Percentiles rank a stretch among this genome's conserved stretches.
Conservation (phyloP, 2,888 invertebrate genomes). For the Pseudococcus longispinus region DNA sequence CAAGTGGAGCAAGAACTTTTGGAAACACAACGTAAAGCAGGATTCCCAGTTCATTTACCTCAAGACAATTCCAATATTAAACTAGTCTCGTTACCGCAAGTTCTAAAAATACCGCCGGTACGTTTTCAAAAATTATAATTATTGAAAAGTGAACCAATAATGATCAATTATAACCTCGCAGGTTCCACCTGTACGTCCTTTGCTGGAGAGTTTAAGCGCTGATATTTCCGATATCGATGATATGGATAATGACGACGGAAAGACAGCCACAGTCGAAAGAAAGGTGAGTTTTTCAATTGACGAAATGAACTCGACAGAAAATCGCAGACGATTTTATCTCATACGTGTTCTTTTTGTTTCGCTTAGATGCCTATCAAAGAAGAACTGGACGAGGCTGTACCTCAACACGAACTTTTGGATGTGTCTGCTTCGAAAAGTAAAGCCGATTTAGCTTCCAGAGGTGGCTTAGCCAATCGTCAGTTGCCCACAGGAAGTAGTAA, state of each 20-base stretch:
- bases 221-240: constrained; percentile 87
- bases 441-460: constrained; percentile 80
- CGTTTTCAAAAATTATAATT: constrained; percentile 5
- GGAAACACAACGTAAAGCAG: constrained; percentile 88
- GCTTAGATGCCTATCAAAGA: constrained; percentile 63
- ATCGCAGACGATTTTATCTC: background rate
- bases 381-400: constrained; percentile 86
- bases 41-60: constrained; percentile 81
- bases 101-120: constrained; percentile 65
- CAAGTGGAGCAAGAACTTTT: constrained; percentile 82
- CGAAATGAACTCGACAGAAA: too few species aligned
- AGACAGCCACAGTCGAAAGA: constrained; percentile 77
- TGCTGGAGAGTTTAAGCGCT: constrained; percentile 73
- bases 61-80: constrained; percentile 71
- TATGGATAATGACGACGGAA: constrained; percentile 80
- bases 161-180: background rate
- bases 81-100: constrained; percentile 66
- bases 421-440: constrained; percentile 83
- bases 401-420: constrained; percentile 85
- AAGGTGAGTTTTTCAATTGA: constrained; percentile 65
- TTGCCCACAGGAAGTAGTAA: constrained; percentile 65
- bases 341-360: background rate
- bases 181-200: constrained; percentile 71
- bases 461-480: constrained; percentile 77
- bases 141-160: background rate